Base-by-base conservation (phyloP, 2,113 vertebrate genomes). In the Pungitius pungitius region DNA sequence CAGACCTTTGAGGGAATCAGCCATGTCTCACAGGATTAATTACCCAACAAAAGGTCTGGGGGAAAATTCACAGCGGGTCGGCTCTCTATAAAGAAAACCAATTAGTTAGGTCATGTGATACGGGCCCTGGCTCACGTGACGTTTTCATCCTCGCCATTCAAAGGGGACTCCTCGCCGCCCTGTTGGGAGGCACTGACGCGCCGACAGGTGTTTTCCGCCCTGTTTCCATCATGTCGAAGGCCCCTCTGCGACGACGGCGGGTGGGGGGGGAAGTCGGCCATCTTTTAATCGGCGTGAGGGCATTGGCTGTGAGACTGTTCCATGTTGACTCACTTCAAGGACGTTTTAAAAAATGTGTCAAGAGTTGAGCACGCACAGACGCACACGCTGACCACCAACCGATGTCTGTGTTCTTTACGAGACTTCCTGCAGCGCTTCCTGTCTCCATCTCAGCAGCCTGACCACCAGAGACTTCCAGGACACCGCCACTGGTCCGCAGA, bases 371-470 rank as follows among this genome's bases (percentile, higher is more conserved):
- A 12, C 13, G 15, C n/a, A 40, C n/a, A 24, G 40, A 22, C 18
- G n/a, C n/a, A 68, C 3, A 58, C 4, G 15, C 43, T 42, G 45
- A 55, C n/a, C 61, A 30, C 3, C 65, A 63, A n/a, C 43, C 15
- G 5, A 73, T 59, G 71, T 83, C 86, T 83, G 77, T 83, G 55
- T 81, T 83, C 62, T 81, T 78, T 71, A 80, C n/a, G 24, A 35
- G 33, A 69, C 81, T 86, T 91, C 89, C 90, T 77, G 78, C 51
- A 7, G 35, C 39, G 18, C 81, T 83, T 92, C 90, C 90, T 87
- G 82, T 73, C 82, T 78, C 81, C 45, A 20, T 81, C 75, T 69
- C 58, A 60, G 77, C 56, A 69, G 11, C 15, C 20, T 57, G 71
- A 84, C 84, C 52, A 27, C 70, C 58, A 61, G 62, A 71, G 54